Evolutionary conservation across 2,888 invertebrate genomes (phyloP), one percentile per base, ranked within the genome.

Genomic region (Morpho achilles): DNA sequence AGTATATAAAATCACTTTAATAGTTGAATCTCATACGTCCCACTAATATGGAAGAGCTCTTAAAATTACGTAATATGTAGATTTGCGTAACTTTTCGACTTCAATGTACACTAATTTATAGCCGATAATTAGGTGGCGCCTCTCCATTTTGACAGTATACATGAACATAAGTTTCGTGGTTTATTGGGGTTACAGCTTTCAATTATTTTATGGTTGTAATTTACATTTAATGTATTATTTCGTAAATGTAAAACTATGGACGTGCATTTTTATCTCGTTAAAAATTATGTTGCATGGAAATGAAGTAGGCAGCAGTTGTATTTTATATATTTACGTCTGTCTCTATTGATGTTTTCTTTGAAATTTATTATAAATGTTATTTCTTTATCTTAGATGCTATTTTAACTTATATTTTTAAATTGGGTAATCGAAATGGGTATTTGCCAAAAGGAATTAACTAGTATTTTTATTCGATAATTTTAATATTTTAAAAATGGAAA

Each of bases 41-140:
- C 16, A 16, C 40, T 16, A 3, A 9, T 52, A 39, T 52, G 52
- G 39, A 52, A 47, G 41, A 16, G 16, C 41, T n/a, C 32, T 48
- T 48, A 43, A 50, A 62, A 49, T 55, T 56, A 67, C 61, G 64
- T 66, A 57, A 62, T 58, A 57, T 60, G 52, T 52, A 46, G 52
- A 49, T 58, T 67, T 68, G 60, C 62, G 63, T 53, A 66, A 66
- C 58, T 59, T 48, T 49, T 53, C 41, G 58, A 41, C 45, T 48
- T 51, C 54, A 57, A 8, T 40, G 58, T 42, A 53, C 59, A 47
- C 57, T 53, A 58, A 61, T 59, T 60, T 59, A 63, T 59, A 57
- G 54, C 52, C 51, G 59, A 58, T 60, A 64, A 60, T 60, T 63
- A 62, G 56, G 58, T 58, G 60, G 58, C 62, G 58, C 56, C 52